phyloP scores from a whole-genome alignment of 2,797 vertebrate species.

The Zalophus californianus region DNA sequence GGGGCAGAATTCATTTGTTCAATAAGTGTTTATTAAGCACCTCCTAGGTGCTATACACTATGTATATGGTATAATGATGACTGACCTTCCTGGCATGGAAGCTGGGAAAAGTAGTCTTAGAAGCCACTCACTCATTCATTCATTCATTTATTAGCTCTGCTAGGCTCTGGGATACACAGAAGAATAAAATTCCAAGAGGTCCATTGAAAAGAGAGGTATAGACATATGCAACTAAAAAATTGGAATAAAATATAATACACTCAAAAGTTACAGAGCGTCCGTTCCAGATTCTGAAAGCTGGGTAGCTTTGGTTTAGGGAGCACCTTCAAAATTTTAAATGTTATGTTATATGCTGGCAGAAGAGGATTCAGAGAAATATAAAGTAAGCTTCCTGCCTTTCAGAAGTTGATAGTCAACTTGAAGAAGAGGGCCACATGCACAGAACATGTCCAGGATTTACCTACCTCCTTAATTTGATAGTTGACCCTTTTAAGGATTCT shows the following conservation, averaged over 20 bases:
- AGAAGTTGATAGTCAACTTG: background rate
- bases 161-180: background rate
- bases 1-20: background rate
- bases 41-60: background rate
- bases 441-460: background rate
- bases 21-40: background rate
- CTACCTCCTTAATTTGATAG: background rate
- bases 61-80: background rate
- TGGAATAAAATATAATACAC: background rate
- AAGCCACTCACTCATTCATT: background rate
- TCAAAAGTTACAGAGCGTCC: background rate
- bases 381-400: background rate
- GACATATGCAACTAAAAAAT: background rate
- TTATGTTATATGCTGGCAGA: background rate
- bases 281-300: background rate
- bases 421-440: background rate
- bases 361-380: constrained; percentile 1
- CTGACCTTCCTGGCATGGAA: background rate
- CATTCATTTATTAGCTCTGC: background rate
- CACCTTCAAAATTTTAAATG: background rate
- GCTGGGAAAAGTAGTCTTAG: background rate
- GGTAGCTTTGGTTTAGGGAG: background rate
- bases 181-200: background rate
- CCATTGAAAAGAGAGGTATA: background rate
- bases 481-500: background rate